Base-by-base conservation (phyloP, 2,888 invertebrate genomes). In the Callinectes sapidus region DNA sequence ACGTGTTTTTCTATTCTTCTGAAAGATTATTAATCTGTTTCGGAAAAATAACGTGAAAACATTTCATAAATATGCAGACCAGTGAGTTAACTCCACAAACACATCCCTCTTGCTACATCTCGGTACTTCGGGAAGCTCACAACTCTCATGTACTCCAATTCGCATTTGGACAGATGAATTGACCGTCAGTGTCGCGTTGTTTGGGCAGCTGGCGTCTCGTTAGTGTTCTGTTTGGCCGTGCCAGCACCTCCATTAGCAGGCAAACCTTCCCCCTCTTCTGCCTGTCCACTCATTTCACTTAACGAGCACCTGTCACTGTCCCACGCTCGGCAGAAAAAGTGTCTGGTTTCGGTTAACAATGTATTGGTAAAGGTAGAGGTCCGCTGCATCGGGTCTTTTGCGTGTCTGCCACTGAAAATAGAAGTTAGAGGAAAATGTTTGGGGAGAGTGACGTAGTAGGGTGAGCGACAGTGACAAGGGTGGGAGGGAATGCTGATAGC, bases 201-300 rank as follows among this genome's bases (percentile, higher is more conserved):
- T 81, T 81, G 81, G 35, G 14, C 81, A 35, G 81, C 81, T 81
- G 81, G 81, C 81, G 81, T 35, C 81, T 81, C 81, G 81, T 81
- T 81, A 81, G 23, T 35, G 16, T 10, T 35, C 18, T 81, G 81
- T 81, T 16, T 81, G 81, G 32, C 32, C 35, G 81, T 81, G 8
- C 81, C 81, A 81, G 32, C 32, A 35, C 14, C 81, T 35, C 81
- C 81, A 81, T 81, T 81, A 81, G 81, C 81, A 81, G 81, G 35
- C 32, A 32, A 81, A 81, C 81, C 81, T 35, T 81, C 81, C 35
- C 35, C 32, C 35, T 81, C 35, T 35, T 1, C 81, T 81, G 32
- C 35, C 81, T 81, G 35, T 81, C 81, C 16, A 35, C 81, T 35
- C 32, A 28, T 35, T 16, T 81, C 35, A 18, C 81, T n/a, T 81